Conservation (phyloP, 2,888 invertebrate species). For the Timema podura region DNA sequence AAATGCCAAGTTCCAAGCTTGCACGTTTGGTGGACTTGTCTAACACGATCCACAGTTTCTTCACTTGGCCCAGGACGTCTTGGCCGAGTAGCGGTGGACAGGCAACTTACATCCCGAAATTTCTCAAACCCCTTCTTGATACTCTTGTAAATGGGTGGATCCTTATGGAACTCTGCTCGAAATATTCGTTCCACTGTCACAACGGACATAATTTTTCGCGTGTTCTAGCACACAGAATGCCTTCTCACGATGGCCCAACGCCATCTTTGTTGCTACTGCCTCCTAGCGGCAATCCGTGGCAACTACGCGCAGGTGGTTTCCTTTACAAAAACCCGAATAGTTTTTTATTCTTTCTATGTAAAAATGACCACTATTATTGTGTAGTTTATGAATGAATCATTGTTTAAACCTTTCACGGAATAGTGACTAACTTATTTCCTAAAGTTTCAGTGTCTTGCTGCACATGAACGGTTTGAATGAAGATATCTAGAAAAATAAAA, state of each 20-base stretch:
- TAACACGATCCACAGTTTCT: slow-evolving; percentile 1
- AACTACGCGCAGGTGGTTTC: too few relatives aligned
- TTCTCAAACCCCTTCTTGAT: neutral
- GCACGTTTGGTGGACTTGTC: neutral
- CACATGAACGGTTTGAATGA: too few relatives aligned
- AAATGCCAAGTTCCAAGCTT: neutral
- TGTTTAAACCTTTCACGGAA: too few relatives aligned
- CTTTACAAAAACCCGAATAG: neutral
- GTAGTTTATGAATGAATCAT: too few relatives aligned
- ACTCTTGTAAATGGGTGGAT: neutral
- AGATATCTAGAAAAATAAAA: too few relatives aligned
- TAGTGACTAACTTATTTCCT: too few relatives aligned
- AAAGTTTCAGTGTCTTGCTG: too few relatives aligned
- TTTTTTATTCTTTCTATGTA: neutral
- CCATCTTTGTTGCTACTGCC: neutral
- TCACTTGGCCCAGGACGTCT: neutral
- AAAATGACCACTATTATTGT: neutral
- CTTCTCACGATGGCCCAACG: neutral
- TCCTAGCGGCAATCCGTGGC: too few relatives aligned
- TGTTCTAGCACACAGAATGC: neutral
- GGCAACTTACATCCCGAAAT: neutral
- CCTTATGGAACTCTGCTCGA: neutral
- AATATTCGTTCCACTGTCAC: neutral
- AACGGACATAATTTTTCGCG: neutral
- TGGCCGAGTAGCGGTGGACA: neutral